phyloP scores from a whole-genome alignment of 2,113 vertebrate species.

The sheep (Ovis aries) region DNA sequence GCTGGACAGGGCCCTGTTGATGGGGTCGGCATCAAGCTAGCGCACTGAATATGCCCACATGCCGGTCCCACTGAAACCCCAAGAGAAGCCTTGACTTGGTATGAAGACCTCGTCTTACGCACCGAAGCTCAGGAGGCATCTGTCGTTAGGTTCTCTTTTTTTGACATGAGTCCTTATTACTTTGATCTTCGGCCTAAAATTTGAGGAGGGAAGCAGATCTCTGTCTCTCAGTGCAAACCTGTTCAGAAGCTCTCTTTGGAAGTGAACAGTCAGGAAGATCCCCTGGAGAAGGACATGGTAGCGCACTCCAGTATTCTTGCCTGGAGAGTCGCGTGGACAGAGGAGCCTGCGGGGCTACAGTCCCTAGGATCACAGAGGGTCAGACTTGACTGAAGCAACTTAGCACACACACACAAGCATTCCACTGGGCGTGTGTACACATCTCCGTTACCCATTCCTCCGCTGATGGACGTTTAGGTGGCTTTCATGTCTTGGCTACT shows the following conservation, averaged over 20 bases:
- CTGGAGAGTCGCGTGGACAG: not conserved
- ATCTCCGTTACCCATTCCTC: not conserved
- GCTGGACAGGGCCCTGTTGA: too few relatives aligned
- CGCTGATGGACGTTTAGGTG: not conserved
- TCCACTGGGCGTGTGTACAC: fast-evolving
- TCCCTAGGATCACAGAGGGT: not conserved
- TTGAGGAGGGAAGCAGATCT: not conserved
- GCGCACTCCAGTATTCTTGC: not conserved
- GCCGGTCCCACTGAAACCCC: not conserved
- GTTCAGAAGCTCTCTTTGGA: not conserved
- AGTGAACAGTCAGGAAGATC: not conserved
- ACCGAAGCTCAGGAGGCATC: not conserved
- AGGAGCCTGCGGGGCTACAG: not conserved
- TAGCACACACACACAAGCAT: not conserved
- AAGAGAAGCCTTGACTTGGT: not conserved
- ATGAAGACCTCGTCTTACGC: too few relatives aligned
- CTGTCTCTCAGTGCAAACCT: not conserved
- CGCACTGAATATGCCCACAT: too few relatives aligned
- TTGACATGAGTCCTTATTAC: not conserved
- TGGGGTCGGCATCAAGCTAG: too few relatives aligned
- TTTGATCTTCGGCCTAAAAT: not conserved
- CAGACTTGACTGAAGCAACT: not conserved
- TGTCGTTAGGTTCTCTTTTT: not conserved
- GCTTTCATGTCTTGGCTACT: not conserved
- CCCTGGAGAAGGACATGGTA: not conserved